Conservation (phyloP, 1,140 invertebrate genomes). For the Lethocerus indicus region DNA sequence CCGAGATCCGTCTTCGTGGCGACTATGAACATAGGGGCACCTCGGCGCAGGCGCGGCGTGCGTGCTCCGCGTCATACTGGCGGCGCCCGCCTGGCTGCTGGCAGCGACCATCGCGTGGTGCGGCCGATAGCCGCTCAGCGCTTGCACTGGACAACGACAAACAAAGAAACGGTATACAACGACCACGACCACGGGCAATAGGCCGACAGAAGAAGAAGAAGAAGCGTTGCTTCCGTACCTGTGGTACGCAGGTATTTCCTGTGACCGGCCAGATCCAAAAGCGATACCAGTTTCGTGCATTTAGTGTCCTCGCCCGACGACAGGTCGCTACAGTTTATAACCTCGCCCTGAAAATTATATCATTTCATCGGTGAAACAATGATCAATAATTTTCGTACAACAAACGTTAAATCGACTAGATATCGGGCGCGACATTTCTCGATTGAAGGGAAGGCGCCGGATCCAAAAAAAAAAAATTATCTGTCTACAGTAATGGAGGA, state of each 20-base stretch:
- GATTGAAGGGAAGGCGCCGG: too few relatives aligned
- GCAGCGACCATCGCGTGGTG: slow-evolving; percentile 91
- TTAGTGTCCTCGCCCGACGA: slow-evolving; percentile 86
- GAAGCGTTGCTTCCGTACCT: slow-evolving; percentile 48
- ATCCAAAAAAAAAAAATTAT: not conserved
- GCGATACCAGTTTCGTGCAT: slow-evolving; percentile 80
- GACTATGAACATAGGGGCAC: slow-evolving; percentile 79
- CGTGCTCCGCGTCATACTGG: slow-evolving; percentile 65
- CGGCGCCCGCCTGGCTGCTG: slow-evolving; percentile 42
- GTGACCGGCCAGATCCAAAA: slow-evolving; percentile 93
- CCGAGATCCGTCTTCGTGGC: slow-evolving; percentile 78
- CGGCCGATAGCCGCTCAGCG: slow-evolving; percentile 60
- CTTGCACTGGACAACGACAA: slow-evolving; percentile 11
- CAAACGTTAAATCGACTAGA: slow-evolving; percentile 1
- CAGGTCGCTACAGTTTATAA: slow-evolving; percentile 79
- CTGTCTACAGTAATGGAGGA: not conserved
- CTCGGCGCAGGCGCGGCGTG: slow-evolving; percentile 67
- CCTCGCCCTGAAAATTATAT: slow-evolving; percentile 32
- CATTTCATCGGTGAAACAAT: not conserved
- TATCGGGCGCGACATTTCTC: not conserved
- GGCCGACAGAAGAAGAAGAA: slow-evolving; percentile 24
- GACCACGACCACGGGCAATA: not conserved
- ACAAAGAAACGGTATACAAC: not conserved
- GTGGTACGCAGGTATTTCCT: slow-evolving; percentile 92
- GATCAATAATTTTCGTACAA: not conserved